Percentiles rank a stretch among this genome's conserved stretches.
Conservation (phyloP, 2,888 invertebrate species). For the Euphydryas editha region DNA sequence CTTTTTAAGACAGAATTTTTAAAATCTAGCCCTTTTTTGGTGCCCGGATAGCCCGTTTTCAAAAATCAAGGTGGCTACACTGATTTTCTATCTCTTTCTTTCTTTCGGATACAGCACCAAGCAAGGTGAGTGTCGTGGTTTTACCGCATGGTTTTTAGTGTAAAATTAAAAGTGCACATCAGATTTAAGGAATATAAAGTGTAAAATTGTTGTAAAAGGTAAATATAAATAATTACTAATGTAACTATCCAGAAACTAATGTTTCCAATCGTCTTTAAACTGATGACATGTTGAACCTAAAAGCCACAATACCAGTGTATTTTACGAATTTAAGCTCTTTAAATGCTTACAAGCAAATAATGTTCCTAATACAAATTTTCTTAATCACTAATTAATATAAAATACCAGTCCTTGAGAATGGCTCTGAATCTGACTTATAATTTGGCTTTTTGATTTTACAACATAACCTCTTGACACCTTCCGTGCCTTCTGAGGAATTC, state of each 20-base stretch:
- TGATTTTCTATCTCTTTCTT: conserved; percentile 53
- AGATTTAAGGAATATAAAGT: conserved; percentile 32
- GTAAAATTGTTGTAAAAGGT: conserved; percentile 50
- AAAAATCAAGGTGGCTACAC: conserved; percentile 1
- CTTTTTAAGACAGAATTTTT: no score
- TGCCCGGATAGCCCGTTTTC: neutral
- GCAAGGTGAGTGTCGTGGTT: conserved; percentile 71
- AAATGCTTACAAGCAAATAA: neutral
- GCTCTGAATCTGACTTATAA: neutral
- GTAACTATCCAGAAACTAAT: neutral
- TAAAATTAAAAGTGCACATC: conserved; percentile 43
- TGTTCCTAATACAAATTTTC: no score
- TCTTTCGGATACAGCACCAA: conserved; percentile 79
- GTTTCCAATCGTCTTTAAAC: neutral
- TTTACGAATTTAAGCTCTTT: neutral
- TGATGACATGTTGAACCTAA: conserved; percentile 12
- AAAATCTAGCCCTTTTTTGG: no score
- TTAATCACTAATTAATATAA: neutral
- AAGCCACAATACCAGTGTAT: conserved; percentile 1
- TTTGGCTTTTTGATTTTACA: neutral
- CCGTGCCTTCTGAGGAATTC: neutral
- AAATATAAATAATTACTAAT: conserved; percentile 21
- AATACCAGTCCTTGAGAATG: neutral
- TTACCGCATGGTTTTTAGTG: conserved; percentile 70
- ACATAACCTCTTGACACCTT: conserved; percentile 1